Percentiles rank a stretch among this genome's conserved stretches.
phyloP scores from a whole-genome alignment of 2,888 invertebrate species.

The Melipona bicolor region DNA sequence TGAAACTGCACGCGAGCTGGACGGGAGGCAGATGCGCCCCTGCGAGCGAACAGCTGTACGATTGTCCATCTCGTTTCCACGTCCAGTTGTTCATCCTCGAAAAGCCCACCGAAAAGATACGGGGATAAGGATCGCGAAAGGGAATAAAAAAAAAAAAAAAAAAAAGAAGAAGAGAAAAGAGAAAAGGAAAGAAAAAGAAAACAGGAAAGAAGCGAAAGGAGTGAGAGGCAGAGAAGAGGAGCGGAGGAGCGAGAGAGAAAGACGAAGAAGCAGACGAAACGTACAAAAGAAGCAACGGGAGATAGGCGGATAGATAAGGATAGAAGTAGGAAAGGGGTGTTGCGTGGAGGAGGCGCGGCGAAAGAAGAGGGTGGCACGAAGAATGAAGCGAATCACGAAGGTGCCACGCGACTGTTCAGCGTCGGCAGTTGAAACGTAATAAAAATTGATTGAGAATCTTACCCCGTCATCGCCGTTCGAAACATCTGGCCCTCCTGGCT shows the following conservation, averaged over 20 bases:
- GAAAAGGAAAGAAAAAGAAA: constrained; percentile 22
- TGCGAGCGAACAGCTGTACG: constrained; percentile 79
- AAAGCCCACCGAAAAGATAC: constrained; percentile 69
- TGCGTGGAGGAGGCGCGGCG: constrained; percentile 17
- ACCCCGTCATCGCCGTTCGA: constrained; percentile 68
- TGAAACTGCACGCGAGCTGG: constrained; percentile 60
- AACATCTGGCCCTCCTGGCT: constrained; percentile 74
- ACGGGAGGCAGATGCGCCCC: constrained; percentile 80
- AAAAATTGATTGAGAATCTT: constrained; percentile 75
- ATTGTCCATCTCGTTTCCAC: constrained; percentile 75
- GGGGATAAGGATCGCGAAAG: constrained; percentile 66
- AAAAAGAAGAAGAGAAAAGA: constrained; percentile 2
- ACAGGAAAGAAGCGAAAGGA: neutral
- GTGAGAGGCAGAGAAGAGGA: neutral
- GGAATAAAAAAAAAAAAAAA: constrained; percentile 13
- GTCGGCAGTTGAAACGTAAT: constrained; percentile 69
- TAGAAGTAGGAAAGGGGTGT: constrained; percentile 51
- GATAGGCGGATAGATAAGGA: constrained; percentile 60
- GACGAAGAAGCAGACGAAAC: constrained; percentile 32
- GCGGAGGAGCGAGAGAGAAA: constrained; percentile 1
- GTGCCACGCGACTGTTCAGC: constrained; percentile 72
- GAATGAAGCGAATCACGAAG: constrained; percentile 61
- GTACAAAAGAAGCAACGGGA: constrained; percentile 41
- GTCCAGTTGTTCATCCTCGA: constrained; percentile 67
- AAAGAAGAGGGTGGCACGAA: constrained; percentile 25